Evolutionary conservation across 2,888 invertebrate species (phyloP), one percentile per base, ranked within the genome.

Genomic region (Andrena dorsata): DNA sequence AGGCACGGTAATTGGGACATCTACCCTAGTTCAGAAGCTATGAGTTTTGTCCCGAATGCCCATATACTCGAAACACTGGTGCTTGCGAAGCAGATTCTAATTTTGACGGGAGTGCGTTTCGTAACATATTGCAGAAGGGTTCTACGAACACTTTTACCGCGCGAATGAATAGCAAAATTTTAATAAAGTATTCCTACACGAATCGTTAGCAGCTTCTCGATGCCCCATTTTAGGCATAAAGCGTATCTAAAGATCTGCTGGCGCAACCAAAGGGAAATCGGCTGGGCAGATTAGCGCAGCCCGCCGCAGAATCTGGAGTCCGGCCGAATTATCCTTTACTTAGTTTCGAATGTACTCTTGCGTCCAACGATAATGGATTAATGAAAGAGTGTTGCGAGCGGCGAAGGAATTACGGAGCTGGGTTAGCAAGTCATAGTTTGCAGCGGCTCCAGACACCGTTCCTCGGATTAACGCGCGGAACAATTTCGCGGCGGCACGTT

Each of bases 321-420:
- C 10, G 32, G 77, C 51, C 74, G 82, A 77, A 77, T 61, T 68
- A 65, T 76, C 41, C 13, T 23, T 32, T 30, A 56, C 68, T 72
- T 51, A 41, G 47, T 23, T 73, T 61, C 35, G 61, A 66, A 41
- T 64, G 20, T 28, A 20, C 26, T 26, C 20, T 10, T 5, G 6
- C 10, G 16, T 10, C 20, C 26, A 0, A 8, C 8, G 10, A 61
- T 61, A 61, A 28, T 61, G 28, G 32, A 23, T 23, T 6, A 64
- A n/a, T 13, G 35, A 65, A 16, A 13, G 2, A 32, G 32, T 53
- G 32, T 49, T 26, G 20, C 7, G 53, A 56, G 28, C 49, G 20
- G 28, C 20, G 6, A 20, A 6, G 8, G 35, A 35, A 56, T 23
- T 0, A 32, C 23, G 16, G 7, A 20, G 1, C 28, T 41, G 6